Evolutionary conservation across 2,888 invertebrate genomes (phyloP), one percentile per base, ranked within the genome.

Genomic region (Creontiades dilutus): DNA sequence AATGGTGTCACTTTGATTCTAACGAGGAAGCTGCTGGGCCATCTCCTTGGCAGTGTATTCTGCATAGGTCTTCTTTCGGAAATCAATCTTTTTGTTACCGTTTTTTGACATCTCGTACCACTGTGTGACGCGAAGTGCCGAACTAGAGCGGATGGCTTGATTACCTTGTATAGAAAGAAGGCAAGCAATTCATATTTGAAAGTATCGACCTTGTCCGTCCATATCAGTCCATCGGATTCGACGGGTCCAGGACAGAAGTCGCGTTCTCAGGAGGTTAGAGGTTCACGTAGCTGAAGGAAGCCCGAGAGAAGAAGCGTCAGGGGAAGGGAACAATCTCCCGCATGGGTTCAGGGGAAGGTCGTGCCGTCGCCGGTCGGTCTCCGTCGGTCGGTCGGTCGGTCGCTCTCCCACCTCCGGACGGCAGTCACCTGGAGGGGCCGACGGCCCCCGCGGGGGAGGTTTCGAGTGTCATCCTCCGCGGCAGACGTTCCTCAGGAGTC

Each of bases 401-500:
- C 1, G 12, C n/a, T 12, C 5, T 19, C 19, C 68, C 68, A 19
- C 68, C 23, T 68, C 68, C 68, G 68, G 68, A 23, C 68, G 61
- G 3, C 23, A 5, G 23, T 2, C 23, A 12, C 12, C 23, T 68
- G 52, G 52, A 2, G 52, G 27, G 19, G 19, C 4, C 16, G 61
- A 0, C 68, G 5, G 23, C n/a, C 57, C 57, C 57, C 57, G n/a
- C n/a, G n/a, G n/a, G n/a, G 19, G 57, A 19, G 19, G 27, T 5
- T 0, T 19, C n/a, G 37, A 4, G 55, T 48, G 48, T 48, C 23
- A 48, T 52, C 52, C 82, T 52, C 23, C 82, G n/a, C 4, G 82
- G 55, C 82, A 82, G 82, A 82, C 52, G 82, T 52, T 82, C 82
- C 48, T 82, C 82, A 82, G 82, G 82, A 82, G 82, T 52, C 48